Base-by-base conservation (phyloP, 2,888 invertebrate genomes). In the Scelioninae gen. 1 region DNA sequence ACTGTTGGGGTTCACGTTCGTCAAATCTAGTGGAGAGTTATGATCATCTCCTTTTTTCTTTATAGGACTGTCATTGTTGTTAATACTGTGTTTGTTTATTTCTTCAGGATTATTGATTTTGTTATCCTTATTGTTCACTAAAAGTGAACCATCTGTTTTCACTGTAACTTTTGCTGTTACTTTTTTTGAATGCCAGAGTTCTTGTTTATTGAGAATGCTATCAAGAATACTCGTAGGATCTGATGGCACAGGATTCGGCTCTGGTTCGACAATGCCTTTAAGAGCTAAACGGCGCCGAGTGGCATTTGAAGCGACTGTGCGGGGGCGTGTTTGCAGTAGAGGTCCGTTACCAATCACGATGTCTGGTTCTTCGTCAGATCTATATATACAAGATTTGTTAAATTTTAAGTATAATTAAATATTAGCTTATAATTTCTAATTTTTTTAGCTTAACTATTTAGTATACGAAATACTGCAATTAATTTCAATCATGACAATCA, bases 151-250 rank as follows among this genome's bases (percentile, higher is more conserved):
- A 86, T 95, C 95, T 2, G 94, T 93, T 51, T 94, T 93, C 0
- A 95, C 87, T 0, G 94, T 94, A 7, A 95, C 93, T 3, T 94
- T 91, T 69, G 15, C 43, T 93, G n/a, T n/a, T n/a, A n/a, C n/a
- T 58, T 94, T 93, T 34, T 94, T 95, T 6, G 95, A 95, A 89
- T 96, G 95, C 92, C 96, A 94, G 78, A 95, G 93, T 62, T 95
- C 94, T 91, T 96, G 96, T 85, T 94, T 94, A 83, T 95, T 94
- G 87, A 97, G 92, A 85, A 97, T 96, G 87, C 94, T 94, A 34
- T 94, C 95, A 5, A 97, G 92, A 8, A 97, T 88, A 92, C 96
- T 96, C 2, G 91, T 72, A 0, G 85, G 75, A 3, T 84, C 71
- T 1, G 82, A 9, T 8, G 85, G 56, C 0, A 83, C 76, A 8